A percentile compares a stretch with the other conserved stretches of the same genome.
These are phyloP conservation scores for Cordylochernes scorpioides DNA, from an alignment of 2,888 invertebrate species.

Conservation along the genomic window DNA sequence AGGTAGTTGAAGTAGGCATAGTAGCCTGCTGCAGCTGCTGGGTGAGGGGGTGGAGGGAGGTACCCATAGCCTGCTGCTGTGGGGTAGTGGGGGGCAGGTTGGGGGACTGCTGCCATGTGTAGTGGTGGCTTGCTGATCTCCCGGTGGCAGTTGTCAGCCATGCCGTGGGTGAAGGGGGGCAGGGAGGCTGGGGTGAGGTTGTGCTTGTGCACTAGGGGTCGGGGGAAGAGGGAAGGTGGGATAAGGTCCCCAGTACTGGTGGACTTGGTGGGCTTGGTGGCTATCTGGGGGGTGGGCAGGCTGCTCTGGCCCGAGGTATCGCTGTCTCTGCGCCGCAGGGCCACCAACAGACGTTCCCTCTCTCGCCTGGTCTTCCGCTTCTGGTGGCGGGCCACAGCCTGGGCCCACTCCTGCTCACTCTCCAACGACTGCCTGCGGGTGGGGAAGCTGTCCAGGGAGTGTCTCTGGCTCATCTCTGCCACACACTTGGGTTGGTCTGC, in stretches of 20 bases:
- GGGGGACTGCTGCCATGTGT: not conserved
- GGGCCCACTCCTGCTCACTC: slow-evolving; percentile 11
- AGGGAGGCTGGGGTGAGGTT: slow-evolving; percentile 9
- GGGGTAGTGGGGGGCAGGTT: no score
- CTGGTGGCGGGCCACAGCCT: slow-evolving; percentile 7
- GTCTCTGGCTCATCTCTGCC: no score
- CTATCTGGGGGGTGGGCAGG: slow-evolving; percentile 2
- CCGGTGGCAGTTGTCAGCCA: slow-evolving; percentile 11
- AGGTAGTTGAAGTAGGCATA: slow-evolving; percentile 1
- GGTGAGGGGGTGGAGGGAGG: not conserved
- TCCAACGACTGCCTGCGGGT: slow-evolving; percentile 10
- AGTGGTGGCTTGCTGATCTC: not conserved
- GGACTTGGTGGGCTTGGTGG: slow-evolving; percentile 5
- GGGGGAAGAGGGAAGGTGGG: not conserved
- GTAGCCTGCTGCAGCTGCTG: not conserved
- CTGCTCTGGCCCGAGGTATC: slow-evolving; percentile 11
- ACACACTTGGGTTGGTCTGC: no score
- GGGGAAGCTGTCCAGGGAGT: slow-evolving; percentile 9
- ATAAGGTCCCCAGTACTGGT: slow-evolving; percentile 14
- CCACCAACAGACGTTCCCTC: slow-evolving; percentile 5
- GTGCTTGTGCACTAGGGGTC: slow-evolving; percentile 1
- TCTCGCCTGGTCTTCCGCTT: slow-evolving; percentile 12
- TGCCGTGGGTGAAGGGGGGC: slow-evolving; percentile 14
- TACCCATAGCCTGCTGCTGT: no score
- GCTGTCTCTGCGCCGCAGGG: slow-evolving; percentile 9